Percentiles rank a stretch among this genome's conserved stretches.
Evolutionary conservation across 2,888 invertebrate species (phyloP).

Genomic region (Morpho deidamia): DNA sequence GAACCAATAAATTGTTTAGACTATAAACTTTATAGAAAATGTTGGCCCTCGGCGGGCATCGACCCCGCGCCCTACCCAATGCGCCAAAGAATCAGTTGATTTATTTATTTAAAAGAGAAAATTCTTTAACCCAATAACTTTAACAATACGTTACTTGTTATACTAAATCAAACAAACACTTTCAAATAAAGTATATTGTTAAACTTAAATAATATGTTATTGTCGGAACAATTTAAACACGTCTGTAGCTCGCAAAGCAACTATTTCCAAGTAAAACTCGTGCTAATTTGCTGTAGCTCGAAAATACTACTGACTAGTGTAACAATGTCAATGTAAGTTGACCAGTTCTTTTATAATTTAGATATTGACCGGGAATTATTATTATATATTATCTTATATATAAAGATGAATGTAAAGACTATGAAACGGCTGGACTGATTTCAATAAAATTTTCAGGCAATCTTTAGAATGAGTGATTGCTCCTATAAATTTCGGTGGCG

Average conservation of each 20-base stretch:
- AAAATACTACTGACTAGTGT: constrained; percentile 19
- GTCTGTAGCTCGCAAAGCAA: constrained; percentile 10
- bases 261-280: constrained; percentile 19
- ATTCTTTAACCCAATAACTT: too few relatives aligned
- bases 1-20: too few relatives aligned
- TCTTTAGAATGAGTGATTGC: too few relatives aligned
- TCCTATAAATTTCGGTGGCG: too few relatives aligned
- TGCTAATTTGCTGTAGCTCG: constrained; percentile 19
- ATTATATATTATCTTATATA: background rate
- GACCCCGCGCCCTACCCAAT: too few relatives aligned
- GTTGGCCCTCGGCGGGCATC: too few relatives aligned
- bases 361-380: background rate
- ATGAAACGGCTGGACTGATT: too few relatives aligned
- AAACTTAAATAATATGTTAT: background rate
- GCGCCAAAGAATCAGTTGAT: too few relatives aligned
- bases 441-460: too few relatives aligned
- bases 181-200: background rate
- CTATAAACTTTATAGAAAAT: too few relatives aligned
- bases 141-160: background rate
- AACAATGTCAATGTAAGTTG: constrained; percentile 12
- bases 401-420: too few relatives aligned
- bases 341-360: background rate
- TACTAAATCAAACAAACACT: background rate
- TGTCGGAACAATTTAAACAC: constrained; percentile 8
- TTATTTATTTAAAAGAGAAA: background rate